Evolutionary conservation across 2,113 vertebrate genomes (phyloP).

Genomic region (Paraplagusia blochii): DNA sequence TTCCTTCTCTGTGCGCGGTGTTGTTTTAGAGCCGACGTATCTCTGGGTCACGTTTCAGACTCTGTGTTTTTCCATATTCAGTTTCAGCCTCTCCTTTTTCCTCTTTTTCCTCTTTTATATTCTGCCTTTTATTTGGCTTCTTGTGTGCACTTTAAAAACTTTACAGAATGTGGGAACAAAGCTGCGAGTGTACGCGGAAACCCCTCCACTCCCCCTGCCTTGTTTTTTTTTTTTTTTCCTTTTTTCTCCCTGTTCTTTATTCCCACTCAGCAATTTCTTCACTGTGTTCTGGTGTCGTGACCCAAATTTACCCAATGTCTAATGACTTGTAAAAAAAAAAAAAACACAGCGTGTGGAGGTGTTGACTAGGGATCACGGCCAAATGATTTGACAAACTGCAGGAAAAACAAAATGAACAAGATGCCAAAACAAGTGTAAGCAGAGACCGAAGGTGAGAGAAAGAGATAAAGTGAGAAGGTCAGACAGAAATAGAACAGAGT

Average conservation of each 20-base stretch:
- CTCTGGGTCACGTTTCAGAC: slow-evolving; percentile 52
- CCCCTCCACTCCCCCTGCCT: background rate
- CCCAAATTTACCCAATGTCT: slow-evolving; percentile 46
- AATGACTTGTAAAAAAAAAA: no score
- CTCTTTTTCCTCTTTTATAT: slow-evolving; percentile 39
- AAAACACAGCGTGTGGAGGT: background rate
- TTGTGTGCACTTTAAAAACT: slow-evolving; percentile 32
- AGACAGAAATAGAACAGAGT: slow-evolving; percentile 50
- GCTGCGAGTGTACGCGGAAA: slow-evolving; percentile 7
- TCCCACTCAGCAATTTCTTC: slow-evolving; percentile 29
- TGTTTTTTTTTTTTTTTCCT: slow-evolving; percentile 1
- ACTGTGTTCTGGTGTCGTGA: slow-evolving; percentile 29
- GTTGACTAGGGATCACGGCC: background rate
- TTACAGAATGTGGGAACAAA: slow-evolving; percentile 47
- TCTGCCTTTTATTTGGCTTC: slow-evolving; percentile 39
- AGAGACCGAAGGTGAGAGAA: background rate
- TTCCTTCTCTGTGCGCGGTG: background rate
- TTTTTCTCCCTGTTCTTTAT: slow-evolving; percentile 19
- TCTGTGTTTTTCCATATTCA: slow-evolving; percentile 43
- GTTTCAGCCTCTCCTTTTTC: slow-evolving; percentile 44
- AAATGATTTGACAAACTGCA: slow-evolving; percentile 23
- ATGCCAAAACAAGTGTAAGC: slow-evolving; percentile 2
- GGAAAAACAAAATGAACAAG: slow-evolving; percentile 1
- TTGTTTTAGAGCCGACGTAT: slow-evolving; percentile 29
- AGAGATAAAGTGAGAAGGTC: slow-evolving; percentile 23